A percentile compares a stretch with the other conserved stretches of the same genome.
phyloP scores from a whole-genome alignment of 2,797 vertebrate genomes.

The Halcyon leucocephala region DNA sequence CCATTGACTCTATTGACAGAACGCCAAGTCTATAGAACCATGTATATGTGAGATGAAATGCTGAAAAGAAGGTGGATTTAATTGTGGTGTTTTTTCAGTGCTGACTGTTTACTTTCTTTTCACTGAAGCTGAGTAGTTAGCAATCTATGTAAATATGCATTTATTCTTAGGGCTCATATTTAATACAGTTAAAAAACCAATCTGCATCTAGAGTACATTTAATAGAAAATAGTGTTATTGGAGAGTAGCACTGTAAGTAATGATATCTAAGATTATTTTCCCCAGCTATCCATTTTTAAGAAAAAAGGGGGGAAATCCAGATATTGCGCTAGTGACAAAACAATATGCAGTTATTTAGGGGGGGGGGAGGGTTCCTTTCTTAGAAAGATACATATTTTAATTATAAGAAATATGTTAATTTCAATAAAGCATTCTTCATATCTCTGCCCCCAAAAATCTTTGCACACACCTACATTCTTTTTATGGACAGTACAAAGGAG shows the following conservation, averaged over 20 bases:
- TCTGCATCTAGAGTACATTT: not conserved
- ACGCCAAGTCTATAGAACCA: not conserved
- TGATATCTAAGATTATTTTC: not conserved
- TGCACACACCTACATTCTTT: conserved; percentile 72
- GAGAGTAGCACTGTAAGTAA: not conserved
- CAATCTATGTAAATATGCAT: conserved; percentile 44
- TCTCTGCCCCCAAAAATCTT: conserved; percentile 60
- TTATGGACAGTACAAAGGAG: conserved; percentile 82
- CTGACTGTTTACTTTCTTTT: conserved; percentile 58
- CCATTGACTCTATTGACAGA: conserved; percentile 4
- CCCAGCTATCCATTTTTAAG: not conserved
- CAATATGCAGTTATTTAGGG: not conserved
- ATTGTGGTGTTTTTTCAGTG: conserved; percentile 59
- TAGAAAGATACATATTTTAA: conserved; percentile 74
- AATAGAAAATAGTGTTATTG: not conserved
- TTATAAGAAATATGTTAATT: conserved; percentile 75
- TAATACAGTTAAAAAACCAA: not conserved
- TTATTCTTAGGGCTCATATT: conserved; percentile 60
- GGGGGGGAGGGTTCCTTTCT: conserved; percentile 55
- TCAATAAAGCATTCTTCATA: conserved; percentile 70
- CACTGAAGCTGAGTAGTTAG: conserved; percentile 41
- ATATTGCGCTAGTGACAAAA: conserved; percentile 75
- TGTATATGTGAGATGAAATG: conserved; percentile 48
- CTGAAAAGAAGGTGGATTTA: conserved; percentile 47
- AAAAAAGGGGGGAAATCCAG: not conserved